A percentile compares a stretch with the other conserved stretches of the same genome.
Evolutionary conservation across 1,140 invertebrate genomes (phyloP).

Genomic region (Ridgeia piscesae): DNA sequence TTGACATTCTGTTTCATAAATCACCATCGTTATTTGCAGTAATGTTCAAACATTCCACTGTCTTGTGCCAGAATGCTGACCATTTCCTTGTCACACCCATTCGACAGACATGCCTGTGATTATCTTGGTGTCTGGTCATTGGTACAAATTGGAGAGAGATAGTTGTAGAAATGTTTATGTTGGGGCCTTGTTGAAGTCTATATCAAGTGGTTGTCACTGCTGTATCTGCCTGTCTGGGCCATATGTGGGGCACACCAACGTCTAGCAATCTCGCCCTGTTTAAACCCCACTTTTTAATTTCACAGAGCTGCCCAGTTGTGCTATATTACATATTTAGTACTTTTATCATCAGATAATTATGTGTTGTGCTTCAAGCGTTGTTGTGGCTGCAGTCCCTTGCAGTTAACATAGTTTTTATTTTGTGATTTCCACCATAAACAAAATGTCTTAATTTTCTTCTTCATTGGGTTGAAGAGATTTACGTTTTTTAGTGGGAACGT

Average conservation of each 20-base stretch:
- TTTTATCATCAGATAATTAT: not conserved
- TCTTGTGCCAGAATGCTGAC: not conserved
- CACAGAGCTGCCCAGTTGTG: not conserved
- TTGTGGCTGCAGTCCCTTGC: too few species aligned
- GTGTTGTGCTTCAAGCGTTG: too few species aligned
- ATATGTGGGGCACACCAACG: not conserved
- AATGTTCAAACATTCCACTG: not conserved
- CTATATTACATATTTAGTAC: not conserved
- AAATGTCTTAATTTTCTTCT: too few species aligned
- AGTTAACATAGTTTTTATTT: not conserved
- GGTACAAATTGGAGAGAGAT: not conserved
- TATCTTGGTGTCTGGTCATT: not conserved
- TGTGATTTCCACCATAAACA: not conserved
- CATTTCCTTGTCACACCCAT: not conserved
- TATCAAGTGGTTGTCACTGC: not conserved
- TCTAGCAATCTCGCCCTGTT: not conserved
- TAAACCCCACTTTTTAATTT: not conserved
- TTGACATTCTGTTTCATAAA: too few species aligned
- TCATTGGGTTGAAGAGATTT: too few species aligned
- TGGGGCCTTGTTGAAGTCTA: not conserved
- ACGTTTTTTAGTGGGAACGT: too few species aligned
- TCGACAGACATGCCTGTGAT: not conserved
- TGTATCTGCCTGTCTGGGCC: not conserved
- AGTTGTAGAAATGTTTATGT: not conserved
- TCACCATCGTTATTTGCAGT: not conserved